A percentile compares a stretch with the other conserved stretches of the same genome.
phyloP scores from a whole-genome alignment of 2,113 vertebrate species.

The Fregetta grallaria region DNA sequence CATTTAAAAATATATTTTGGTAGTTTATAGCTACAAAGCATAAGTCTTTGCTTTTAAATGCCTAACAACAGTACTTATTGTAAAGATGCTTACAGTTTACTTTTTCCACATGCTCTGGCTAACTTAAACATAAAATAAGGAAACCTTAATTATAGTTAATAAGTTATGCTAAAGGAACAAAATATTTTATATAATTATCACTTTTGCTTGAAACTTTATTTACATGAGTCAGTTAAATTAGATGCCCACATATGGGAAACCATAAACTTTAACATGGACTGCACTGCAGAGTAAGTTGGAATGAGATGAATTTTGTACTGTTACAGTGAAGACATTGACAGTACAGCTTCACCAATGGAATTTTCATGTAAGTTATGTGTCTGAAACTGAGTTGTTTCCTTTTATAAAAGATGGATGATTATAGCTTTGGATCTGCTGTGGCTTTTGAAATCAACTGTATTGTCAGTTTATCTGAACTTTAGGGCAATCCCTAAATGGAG shows the following conservation, averaged over 20 bases:
- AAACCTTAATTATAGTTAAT: neutral
- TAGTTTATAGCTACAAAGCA: neutral
- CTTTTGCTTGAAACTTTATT: neutral
- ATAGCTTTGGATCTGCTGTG: neutral
- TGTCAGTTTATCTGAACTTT: neutral
- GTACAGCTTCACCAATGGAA: neutral
- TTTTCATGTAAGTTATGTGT: neutral
- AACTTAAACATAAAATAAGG: neutral
- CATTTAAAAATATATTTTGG: constrained; percentile 26
- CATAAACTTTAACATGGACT: neutral
- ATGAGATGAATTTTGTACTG: neutral
- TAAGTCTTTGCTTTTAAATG: neutral
- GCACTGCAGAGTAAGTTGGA: neutral
- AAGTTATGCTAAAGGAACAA: neutral
- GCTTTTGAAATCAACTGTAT: neutral
- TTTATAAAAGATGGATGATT: neutral
- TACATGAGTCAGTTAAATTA: neutral
- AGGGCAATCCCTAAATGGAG: neutral
- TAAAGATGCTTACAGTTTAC: neutral
- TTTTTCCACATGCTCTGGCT: neutral
- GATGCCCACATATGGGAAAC: neutral
- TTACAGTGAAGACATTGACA: neutral
- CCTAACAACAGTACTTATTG: neutral
- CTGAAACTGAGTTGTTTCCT: neutral
- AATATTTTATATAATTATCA: neutral